Evolutionary conservation across 2,888 invertebrate genomes (phyloP), one percentile per base, ranked within the genome.

Genomic region (Sisyra nigra): DNA sequence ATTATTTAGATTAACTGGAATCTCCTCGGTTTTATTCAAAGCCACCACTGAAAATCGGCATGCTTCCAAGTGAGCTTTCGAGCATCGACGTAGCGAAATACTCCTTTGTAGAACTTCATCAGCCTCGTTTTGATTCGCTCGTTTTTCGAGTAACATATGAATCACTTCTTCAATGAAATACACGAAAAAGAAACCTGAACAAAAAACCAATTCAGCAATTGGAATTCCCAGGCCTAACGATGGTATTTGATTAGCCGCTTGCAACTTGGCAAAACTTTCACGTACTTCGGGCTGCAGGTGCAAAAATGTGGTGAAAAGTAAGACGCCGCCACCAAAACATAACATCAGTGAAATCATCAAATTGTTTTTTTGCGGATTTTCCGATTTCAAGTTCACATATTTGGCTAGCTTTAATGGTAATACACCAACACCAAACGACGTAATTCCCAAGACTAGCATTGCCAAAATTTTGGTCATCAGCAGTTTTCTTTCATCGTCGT

Each of bases 281-380:
- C 74, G 60, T 11, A 76, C 74, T 60, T 77, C 76, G 13, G 77
- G 77, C 39, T 76, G 71, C 31, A 77, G 59, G 51, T 77, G 77
- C 3, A 76, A 57, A 54, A 77, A 74, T 8, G 74, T 72, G 13
- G 77, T 77, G 55, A 72, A 74, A 10, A 77, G 60, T 17, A 77
- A 60, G 6, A 77, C 76, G 11, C 77, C 77, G 17, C 76, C 76
- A 11, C 76, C 76, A 55, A 76, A 75, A 53, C 74, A 75, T 39
- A 76, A 60, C 42, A 76, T 56, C 48, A 74, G 55, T 2, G 74
- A 74, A 33, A 74, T 67, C 47, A 68, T 52, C 10, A 72, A 57
- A 52, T 69, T 68, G 54, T 69, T 61, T 46, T 59, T 58, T 24
- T 35, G 18, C 14, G 35, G 24, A 31, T 58, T 59, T 42, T 58